These are phyloP conservation scores for Excalfactoria chinensis DNA, from an alignment of 2,113 vertebrate species.

Conservation along the genomic window DNA sequence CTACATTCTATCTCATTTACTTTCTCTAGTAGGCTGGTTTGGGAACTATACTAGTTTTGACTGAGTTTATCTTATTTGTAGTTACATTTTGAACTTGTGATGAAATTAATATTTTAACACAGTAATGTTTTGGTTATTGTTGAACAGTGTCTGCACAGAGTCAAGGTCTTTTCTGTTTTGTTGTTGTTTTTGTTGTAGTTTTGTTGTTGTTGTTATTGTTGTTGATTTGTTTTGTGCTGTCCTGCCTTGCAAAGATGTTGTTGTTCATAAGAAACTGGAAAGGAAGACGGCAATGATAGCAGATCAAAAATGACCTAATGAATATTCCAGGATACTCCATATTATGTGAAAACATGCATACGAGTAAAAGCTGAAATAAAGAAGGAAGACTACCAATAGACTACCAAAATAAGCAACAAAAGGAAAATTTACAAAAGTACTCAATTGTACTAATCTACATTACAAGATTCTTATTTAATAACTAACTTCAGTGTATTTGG, in stretches of 20 bases:
- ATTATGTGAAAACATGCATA: rapidly evolving
- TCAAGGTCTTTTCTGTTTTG: background rate
- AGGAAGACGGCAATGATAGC: background rate
- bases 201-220: too few relatives aligned
- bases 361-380: background rate
- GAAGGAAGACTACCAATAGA: background rate
- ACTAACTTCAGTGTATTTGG: background rate
- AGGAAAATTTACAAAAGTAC: background rate
- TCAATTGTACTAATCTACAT: background rate
- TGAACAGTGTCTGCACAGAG: background rate
- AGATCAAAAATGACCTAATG: background rate
- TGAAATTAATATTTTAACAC: background rate
- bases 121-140: background rate
- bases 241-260: rapidly evolving
- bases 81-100: too few relatives aligned
- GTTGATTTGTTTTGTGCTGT: too few relatives aligned
- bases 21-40: background rate
- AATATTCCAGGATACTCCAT: background rate
- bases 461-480: background rate
- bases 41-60: too few relatives aligned
- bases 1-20: background rate
- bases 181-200: too few relatives aligned
- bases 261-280: background rate
- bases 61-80: too few relatives aligned
- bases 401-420: background rate